Evolutionary conservation across 2,888 invertebrate genomes (phyloP).

Genomic region (Punctoribates punctum): DNA sequence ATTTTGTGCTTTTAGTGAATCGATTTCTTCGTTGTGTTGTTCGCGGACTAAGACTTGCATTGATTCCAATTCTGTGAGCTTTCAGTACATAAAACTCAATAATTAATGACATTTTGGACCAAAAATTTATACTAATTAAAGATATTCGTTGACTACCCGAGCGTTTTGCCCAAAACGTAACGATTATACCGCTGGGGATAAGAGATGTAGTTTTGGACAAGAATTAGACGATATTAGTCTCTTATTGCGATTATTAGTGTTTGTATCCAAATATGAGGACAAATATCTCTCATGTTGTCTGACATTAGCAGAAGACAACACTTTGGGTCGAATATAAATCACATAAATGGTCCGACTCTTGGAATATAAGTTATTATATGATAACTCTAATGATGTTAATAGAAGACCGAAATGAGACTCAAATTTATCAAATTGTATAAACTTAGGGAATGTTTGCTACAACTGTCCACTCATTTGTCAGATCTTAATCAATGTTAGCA

Average conservation of each 20-base stretch:
- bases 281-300: slow-evolving; percentile 2
- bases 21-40: slow-evolving; percentile 59
- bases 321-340: not conserved
- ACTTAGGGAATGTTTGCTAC: too few relatives aligned
- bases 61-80: slow-evolving; percentile 54
- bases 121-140: slow-evolving; percentile 13
- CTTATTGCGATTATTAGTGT: not conserved
- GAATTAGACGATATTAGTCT: not conserved
- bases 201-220: not conserved
- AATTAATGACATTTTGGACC: slow-evolving; percentile 13
- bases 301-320: slow-evolving; percentile 9
- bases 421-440: too few relatives aligned
- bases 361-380: not conserved
- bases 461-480: too few relatives aligned
- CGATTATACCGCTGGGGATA: slow-evolving; percentile 29
- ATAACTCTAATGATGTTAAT: too few relatives aligned
- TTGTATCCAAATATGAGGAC: slow-evolving; percentile 9
- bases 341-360: not conserved
- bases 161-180: not conserved
- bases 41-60: slow-evolving; percentile 50
- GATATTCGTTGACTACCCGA: not conserved
- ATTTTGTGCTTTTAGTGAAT: slow-evolving; percentile 52
- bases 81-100: slow-evolving; percentile 21
- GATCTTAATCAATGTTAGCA: not conserved
- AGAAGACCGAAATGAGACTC: too few relatives aligned